Percentiles rank a stretch among this genome's conserved stretches.
phyloP scores from a whole-genome alignment of 2,888 invertebrate genomes.

The Oscheius myriophilus region DNA sequence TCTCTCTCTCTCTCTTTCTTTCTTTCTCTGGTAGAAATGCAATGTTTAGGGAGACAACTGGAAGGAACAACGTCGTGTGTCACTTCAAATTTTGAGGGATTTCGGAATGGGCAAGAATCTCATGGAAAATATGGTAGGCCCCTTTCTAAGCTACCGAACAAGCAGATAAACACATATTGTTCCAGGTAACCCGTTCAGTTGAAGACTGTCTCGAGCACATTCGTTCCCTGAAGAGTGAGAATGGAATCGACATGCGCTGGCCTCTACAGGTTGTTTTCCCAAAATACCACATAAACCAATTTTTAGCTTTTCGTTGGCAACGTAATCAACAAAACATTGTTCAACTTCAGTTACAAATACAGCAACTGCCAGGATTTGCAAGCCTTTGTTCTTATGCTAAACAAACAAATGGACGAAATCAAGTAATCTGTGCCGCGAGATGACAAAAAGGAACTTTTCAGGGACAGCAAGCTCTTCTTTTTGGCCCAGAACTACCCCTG shows the following conservation, averaged over 20 bases:
- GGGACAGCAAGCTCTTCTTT: conserved; percentile 24
- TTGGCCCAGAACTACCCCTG: conserved; percentile 30
- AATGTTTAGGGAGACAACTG: conserved; percentile 45
- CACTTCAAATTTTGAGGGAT: conserved; percentile 50
- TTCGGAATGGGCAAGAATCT: conserved; percentile 50
- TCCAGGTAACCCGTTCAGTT: conserved; percentile 36
- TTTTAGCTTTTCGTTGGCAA: conserved; percentile 55
- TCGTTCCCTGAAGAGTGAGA: conserved; percentile 7
- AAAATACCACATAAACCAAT: not conserved
- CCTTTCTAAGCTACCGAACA: no score
- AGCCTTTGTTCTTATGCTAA: conserved; percentile 19
- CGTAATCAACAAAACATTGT: conserved; percentile 51
- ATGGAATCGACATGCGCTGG: conserved; percentile 39
- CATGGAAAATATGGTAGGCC: conserved; percentile 48
- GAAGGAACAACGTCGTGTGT: conserved; percentile 42
- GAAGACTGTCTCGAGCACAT: conserved; percentile 35
- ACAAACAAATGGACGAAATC: conserved; percentile 18
- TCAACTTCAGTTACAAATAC: conserved; percentile 44
- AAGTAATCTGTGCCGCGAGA: not conserved
- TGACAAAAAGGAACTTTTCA: not conserved
- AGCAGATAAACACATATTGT: no score
- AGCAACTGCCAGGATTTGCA: conserved; percentile 37
- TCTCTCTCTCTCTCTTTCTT: no score
- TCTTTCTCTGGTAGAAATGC: not conserved
- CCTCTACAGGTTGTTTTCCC: conserved; percentile 36